Conservation (phyloP, 35 echinoderm and acorn worm species). For the Acanthaster planci region DNA sequence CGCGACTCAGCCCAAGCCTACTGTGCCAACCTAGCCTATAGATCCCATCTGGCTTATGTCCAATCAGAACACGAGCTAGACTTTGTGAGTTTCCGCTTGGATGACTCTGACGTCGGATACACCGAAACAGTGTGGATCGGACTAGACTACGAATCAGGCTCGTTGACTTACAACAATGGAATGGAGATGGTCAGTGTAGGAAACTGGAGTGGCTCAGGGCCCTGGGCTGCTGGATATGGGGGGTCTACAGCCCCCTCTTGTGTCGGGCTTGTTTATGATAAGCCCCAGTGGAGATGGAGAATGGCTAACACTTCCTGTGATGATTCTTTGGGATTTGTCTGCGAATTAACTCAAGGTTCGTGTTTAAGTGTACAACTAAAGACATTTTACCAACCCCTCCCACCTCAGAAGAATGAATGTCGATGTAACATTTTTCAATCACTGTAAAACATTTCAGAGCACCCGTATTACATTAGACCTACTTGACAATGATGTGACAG, state of each 20-base stretch:
- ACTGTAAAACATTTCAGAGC: too few species aligned
- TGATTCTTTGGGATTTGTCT: conserved; percentile 50
- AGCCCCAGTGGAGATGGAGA: conserved; percentile 45
- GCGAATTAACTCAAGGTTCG: conserved; percentile 77
- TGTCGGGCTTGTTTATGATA: conserved; percentile 57
- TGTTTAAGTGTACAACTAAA: not conserved
- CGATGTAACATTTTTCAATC: too few species aligned
- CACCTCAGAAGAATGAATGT: too few species aligned
- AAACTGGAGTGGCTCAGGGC: conserved; percentile 38
- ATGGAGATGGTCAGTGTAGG: not conserved
- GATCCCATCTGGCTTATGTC: conserved; percentile 47
- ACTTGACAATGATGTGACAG: too few species aligned
- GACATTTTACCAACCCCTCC: too few species aligned
- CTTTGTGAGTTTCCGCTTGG: conserved; percentile 55
- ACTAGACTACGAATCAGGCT: conserved; percentile 25
- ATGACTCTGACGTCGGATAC: conserved; percentile 39
- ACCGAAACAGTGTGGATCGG: conserved; percentile 36
- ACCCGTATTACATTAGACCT: too few species aligned
- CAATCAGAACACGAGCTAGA: conserved; percentile 53
- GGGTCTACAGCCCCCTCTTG: conserved; percentile 27
- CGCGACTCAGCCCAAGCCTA: conserved; percentile 14
- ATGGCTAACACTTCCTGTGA: conserved; percentile 61
- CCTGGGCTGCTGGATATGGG: conserved; percentile 64
- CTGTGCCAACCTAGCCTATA: conserved; percentile 31
- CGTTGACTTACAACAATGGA: conserved; percentile 48